Base-by-base conservation (phyloP, 30 jellyfish, hydroid and myxozoan species). In the Aurelia aurita region DNA sequence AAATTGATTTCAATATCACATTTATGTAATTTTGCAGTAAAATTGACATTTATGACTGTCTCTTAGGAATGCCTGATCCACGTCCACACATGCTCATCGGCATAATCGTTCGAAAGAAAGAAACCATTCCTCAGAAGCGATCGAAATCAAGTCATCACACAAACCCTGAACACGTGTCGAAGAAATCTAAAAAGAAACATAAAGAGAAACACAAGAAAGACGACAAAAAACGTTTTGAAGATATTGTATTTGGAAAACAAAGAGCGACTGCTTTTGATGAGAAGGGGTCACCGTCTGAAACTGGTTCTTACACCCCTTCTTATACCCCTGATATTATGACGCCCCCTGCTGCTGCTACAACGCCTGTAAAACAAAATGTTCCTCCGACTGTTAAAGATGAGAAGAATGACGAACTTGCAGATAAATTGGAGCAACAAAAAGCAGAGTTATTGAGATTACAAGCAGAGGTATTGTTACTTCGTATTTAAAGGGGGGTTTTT, bases 41-140 rank as follows among this genome's bases (percentile, higher is more conserved):
- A n/a, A n/a, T n/a, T n/a, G n/a, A n/a, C n/a, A n/a, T n/a, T n/a
- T n/a, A n/a, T n/a, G n/a, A n/a, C n/a, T 84, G 31, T 43, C 20
- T 16, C n/a, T 25, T 58, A 92, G 98, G 98, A 0, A 65, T 93
- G 75, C 98, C 98, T 20, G 90, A 82, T 29, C 97, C 98, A 20
- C 93, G 98, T 15, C 98, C 98, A 3, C 98, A 93, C 79, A 93
- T 93, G 98, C 88, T 93, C 43, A 77, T 93, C 31, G 98, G 98
- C 15, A 88, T 93, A 35, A 77, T 93, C 18, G 87, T 93, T 21
- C 93, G 91, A 1, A 82, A 69, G 28, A 90, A 90, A 79, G 60
- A 71, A 20, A 43, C 74, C 8, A 25, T 43, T 47, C 79, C 85
- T 14, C 46, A 14, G 60, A 82, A 82, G 63, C 77, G 91, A 26